Base-by-base conservation (phyloP, 2,888 invertebrate species). In the Lasioglossum morio region DNA sequence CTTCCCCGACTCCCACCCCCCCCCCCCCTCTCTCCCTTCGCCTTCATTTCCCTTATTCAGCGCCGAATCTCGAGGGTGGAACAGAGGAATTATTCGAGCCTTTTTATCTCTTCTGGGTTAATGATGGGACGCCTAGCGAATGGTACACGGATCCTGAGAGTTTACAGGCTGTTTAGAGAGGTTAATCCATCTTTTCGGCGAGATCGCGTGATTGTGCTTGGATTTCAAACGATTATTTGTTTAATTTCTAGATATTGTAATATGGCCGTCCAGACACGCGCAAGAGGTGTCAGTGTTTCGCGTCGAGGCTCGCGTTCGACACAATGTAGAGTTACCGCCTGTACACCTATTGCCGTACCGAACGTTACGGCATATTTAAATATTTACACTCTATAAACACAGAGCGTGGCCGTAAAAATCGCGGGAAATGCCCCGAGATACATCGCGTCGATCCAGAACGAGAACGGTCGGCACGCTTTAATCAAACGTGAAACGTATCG, bases 371-470 rank as follows among this genome's bases (percentile, higher is more conserved):
- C 84, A 87, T 82, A 87, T 90, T 90, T 88, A 89, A 90, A 90
- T 90, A 90, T 90, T 90, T 90, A 90, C 83, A 76, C 89, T 78
- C 85, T 87, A 82, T 83, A 88, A 89, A 90, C 85, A 84, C 81
- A 87, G 79, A 86, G 82, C 74, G 78, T 14, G 53, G 69, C 30
- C 84, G 78, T 90, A 86, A 88, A 90, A 85, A 79, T 86, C 72
- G 69, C 84, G 76, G 63, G 43, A 82, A 87, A 60, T 81, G 70
- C 83, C 60, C 34, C 37, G 82, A 79, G 78, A 83, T 85, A 77
- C 80, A 78, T 72, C 23, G 23, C 70, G 72, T 79, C 63, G 72
- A 66, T 69, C 57, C 43, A n/a, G 43, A 48, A 69, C 72, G 27
- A 72, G 73, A 74, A 79, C 60, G 46, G n/a, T 48, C 43, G 74